Evolutionary conservation across 64 coral and sea anemone genomes (phyloP).

Genomic region (Montipora capricornis): DNA sequence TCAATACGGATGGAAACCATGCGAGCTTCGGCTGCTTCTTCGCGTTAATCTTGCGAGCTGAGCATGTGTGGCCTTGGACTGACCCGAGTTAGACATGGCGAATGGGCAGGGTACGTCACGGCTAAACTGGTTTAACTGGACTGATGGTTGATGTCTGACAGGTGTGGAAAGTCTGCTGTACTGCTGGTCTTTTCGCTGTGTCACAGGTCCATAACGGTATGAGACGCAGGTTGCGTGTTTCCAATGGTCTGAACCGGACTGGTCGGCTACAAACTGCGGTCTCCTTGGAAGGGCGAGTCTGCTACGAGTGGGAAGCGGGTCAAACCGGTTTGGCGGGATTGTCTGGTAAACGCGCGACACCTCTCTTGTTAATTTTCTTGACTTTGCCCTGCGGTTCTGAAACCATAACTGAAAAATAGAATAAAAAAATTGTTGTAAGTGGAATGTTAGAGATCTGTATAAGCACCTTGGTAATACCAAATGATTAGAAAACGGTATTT

Average conservation of each 20-base stretch:
- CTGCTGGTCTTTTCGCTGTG: not conserved
- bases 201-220: not conserved
- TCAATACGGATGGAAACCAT: not conserved
- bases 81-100: not conserved
- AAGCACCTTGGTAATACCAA: too few relatives aligned
- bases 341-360: not conserved
- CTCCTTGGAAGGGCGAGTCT: not conserved
- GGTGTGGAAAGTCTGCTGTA: not conserved
- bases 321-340: constrained; percentile 17
- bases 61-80: not conserved
- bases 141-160: not conserved
- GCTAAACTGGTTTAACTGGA: not conserved
- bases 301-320: not conserved
- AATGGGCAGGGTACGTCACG: too few relatives aligned
- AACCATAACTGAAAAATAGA: constrained; percentile 19
- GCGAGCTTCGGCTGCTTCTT: not conserved
- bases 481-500: too few relatives aligned
- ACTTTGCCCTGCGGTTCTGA: constrained; percentile 33
- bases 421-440: not conserved
- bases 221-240: not conserved
- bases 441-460: too few relatives aligned
- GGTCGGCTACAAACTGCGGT: not conserved
- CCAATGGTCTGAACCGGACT: not conserved
- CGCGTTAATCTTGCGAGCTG: not conserved
- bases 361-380: not conserved